These are phyloP conservation scores for Paguma larvata DNA, from an alignment of 2,797 vertebrate species.

Conservation along the genomic window DNA sequence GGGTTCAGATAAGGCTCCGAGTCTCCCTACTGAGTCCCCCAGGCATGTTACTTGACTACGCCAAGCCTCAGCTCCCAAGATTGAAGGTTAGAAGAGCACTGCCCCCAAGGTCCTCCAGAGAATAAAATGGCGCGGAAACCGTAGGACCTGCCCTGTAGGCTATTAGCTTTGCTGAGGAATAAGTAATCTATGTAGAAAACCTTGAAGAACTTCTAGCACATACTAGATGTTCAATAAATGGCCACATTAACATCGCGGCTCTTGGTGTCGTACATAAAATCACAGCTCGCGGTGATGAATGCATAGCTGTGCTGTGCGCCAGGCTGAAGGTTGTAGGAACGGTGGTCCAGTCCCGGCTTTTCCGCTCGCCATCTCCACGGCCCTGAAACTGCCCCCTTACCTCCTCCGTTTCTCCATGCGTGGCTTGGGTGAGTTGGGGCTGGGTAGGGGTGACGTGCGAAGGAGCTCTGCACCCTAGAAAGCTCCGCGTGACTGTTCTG, in stretches of 20 bases:
- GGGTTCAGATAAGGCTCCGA: not conserved
- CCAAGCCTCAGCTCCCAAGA: not conserved
- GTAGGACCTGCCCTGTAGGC: too few species aligned
- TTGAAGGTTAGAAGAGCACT: not conserved
- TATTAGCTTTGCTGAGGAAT: not conserved
- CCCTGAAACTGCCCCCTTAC: not conserved
- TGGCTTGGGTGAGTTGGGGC: not conserved
- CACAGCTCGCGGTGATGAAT: fast-evolving
- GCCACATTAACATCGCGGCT: not conserved
- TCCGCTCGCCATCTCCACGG: not conserved
- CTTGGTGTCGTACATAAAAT: not conserved
- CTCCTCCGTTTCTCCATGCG: not conserved
- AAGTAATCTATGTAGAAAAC: not conserved
- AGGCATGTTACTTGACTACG: not conserved
- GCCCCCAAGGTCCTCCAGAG: not conserved
- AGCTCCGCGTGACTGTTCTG: too few species aligned
- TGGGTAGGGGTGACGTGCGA: fast-evolving
- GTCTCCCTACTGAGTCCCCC: not conserved
- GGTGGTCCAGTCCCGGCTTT: not conserved
- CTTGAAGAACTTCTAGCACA: not conserved
- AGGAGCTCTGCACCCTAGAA: too few species aligned
- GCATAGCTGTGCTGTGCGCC: not conserved
- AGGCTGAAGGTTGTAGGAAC: too few species aligned
- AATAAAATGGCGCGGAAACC: not conserved
- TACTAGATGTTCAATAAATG: not conserved